A percentile compares a stretch with the other conserved stretches of the same genome.
phyloP scores from a whole-genome alignment of 2,888 invertebrate species.

The Chironomus tentans region DNA sequence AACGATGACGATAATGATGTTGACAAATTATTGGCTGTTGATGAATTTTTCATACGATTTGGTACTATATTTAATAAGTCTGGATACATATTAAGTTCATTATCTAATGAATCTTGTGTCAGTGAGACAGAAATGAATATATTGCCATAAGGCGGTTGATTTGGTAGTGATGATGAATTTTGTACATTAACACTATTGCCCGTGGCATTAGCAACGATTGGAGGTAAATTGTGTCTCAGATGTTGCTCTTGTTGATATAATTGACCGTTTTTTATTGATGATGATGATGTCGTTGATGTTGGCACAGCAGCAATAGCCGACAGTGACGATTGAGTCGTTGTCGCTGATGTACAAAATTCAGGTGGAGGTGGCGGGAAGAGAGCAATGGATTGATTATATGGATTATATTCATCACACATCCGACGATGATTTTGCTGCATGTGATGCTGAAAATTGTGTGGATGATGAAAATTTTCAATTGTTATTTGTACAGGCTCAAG shows the following conservation, averaged over 20 bases:
- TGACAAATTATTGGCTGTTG: constrained; percentile 32
- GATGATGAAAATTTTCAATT: constrained; percentile 43
- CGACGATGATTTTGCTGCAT: constrained; percentile 30
- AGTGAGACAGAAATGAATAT: constrained; percentile 77
- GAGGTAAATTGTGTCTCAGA: constrained; percentile 14
- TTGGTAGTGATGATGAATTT: not conserved
- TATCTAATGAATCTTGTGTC: constrained; percentile 57
- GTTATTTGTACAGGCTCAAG: constrained; percentile 54
- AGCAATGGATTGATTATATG: constrained; percentile 43
- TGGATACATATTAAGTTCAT: constrained; percentile 63
- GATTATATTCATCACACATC: constrained; percentile 42
- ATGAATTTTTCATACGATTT: constrained; percentile 44
- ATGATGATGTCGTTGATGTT: not conserved
- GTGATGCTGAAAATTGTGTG: constrained; percentile 32
- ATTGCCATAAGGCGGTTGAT: constrained; percentile 50
- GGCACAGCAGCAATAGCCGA: not conserved
- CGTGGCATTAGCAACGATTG: not conserved
- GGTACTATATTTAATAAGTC: constrained; percentile 64
- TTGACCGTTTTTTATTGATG: constrained; percentile 20
- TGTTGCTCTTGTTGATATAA: constrained; percentile 21
- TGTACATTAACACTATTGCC: not conserved
- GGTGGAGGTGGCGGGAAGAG: constrained; percentile 50
- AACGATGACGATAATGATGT: constrained; percentile 35
- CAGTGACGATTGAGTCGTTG: constrained; percentile 28
- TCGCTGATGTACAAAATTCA: constrained; percentile 46